These are phyloP conservation scores for Nerophis lumbriciformis DNA, from an alignment of 2,113 vertebrate species.

Conservation along the genomic window DNA sequence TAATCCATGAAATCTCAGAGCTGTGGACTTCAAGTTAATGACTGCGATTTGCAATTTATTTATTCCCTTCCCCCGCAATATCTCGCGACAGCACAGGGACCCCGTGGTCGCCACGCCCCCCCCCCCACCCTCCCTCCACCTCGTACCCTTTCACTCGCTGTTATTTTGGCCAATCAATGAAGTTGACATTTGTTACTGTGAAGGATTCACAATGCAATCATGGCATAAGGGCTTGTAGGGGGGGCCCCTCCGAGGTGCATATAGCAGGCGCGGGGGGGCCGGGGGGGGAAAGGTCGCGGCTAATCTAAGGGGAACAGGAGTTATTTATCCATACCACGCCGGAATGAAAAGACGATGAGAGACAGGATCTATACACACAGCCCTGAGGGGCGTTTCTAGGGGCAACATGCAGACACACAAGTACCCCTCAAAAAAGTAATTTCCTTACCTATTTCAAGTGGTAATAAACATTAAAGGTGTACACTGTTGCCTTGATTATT, in stretches of 20 bases:
- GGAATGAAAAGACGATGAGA: slow-evolving; percentile 58
- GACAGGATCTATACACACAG: slow-evolving; percentile 58
- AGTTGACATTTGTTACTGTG: slow-evolving; percentile 68
- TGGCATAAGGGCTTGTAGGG: slow-evolving; percentile 46
- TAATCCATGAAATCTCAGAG: slow-evolving; percentile 77
- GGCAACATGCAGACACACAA: slow-evolving; percentile 13
- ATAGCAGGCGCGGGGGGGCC: slow-evolving; percentile 6
- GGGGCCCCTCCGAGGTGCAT: slow-evolving; percentile 44
- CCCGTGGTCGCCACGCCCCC: background rate
- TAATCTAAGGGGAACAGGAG: slow-evolving; percentile 66
- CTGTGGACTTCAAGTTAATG: slow-evolving; percentile 73
- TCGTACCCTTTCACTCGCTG: slow-evolving; percentile 39
- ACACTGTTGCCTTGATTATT: too few relatives aligned
- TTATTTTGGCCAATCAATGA: slow-evolving; percentile 74
- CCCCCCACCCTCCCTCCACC: background rate
- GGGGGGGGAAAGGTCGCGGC: slow-evolving; percentile 61
- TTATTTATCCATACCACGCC: slow-evolving; percentile 67
- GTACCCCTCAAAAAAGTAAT: slow-evolving; percentile 43
- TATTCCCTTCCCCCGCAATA: slow-evolving; percentile 45
- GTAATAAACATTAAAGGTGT: slow-evolving; percentile 48
- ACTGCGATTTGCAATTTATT: slow-evolving; percentile 74
- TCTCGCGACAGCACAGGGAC: slow-evolving; percentile 47
- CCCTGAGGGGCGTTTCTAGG: slow-evolving; percentile 31
- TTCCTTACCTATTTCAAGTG: slow-evolving; percentile 48
- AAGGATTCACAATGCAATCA: slow-evolving; percentile 71